These are phyloP conservation scores for Corbicula japonica DNA, from an alignment of 2,888 invertebrate genomes.

Conservation along the genomic window DNA sequence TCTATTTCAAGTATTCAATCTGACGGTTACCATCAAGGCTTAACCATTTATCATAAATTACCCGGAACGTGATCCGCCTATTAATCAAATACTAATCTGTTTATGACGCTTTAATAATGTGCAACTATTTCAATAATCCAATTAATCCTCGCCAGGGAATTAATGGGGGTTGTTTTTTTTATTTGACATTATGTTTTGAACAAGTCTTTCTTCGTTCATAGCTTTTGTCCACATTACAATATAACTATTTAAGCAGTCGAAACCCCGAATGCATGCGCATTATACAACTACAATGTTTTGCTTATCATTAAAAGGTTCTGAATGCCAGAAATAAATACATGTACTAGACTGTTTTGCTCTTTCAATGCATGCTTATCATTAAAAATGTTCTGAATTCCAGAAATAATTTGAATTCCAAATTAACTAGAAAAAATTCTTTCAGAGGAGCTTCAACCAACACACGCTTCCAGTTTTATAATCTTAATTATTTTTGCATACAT, in stretches of 20 bases:
- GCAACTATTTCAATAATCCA: slow-evolving; percentile 5
- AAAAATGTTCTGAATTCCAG: no score
- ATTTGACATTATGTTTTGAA: background rate
- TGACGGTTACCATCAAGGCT: background rate
- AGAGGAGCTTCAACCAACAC: no score
- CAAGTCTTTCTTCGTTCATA: no score
- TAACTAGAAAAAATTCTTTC: no score
- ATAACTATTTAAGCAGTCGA: no score
- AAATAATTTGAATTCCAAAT: no score
- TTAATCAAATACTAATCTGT: no score
- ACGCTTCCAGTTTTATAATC: no score
- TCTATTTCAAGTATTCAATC: background rate
- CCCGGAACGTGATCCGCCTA: no score
- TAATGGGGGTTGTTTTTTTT: slow-evolving; percentile 5
- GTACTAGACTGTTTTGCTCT: background rate
- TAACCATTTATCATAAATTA: background rate
- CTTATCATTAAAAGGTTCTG: background rate
- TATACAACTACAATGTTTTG: background rate
- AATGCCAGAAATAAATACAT: background rate
- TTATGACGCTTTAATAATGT: slow-evolving; percentile 6
- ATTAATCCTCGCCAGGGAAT: background rate
- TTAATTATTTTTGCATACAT: no score
- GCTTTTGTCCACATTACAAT: no score
- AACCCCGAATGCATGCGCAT: background rate
- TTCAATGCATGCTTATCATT: no score